Evolutionary conservation across 2,888 invertebrate genomes (phyloP).

Genomic region (Sclerodermus sp.): DNA sequence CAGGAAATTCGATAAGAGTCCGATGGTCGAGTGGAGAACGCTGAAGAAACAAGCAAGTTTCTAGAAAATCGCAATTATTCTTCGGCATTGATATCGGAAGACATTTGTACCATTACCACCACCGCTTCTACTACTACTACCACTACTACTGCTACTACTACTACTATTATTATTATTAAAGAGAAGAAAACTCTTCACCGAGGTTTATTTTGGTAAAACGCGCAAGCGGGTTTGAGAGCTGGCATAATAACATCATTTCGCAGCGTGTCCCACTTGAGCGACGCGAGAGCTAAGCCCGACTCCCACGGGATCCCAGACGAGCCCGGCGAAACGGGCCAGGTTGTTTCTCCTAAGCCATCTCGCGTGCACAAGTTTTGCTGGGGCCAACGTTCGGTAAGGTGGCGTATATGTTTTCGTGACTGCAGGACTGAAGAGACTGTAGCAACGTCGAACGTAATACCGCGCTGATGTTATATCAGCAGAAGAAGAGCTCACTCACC

Average conservation of each 20-base stretch:
- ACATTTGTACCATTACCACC: too few species aligned
- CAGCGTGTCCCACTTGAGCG: conserved; percentile 8
- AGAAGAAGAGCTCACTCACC: conserved; percentile 12
- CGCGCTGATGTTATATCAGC: conserved; percentile 26
- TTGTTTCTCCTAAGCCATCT: conserved; percentile 19
- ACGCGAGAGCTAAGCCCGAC: conserved; percentile 5
- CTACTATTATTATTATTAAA: too few species aligned
- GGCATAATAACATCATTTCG: conserved; percentile 16
- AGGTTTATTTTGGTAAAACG: too few species aligned
- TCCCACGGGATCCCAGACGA: conserved; percentile 10
- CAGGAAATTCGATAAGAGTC: too few species aligned
- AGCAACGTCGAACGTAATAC: conserved; percentile 27
- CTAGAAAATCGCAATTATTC: too few species aligned
- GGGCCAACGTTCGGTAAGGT: background rate
- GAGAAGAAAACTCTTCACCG: too few species aligned
- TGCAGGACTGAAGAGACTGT: conserved; percentile 1
- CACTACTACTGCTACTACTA: too few species aligned
- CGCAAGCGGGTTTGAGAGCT: too few species aligned
- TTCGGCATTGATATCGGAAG: too few species aligned
- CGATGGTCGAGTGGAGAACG: too few species aligned
- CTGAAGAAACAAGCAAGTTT: too few species aligned
- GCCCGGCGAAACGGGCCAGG: conserved; percentile 20
- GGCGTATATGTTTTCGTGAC: background rate
- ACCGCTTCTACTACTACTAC: too few species aligned
- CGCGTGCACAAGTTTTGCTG: background rate